phyloP scores from a whole-genome alignment of 2,113 vertebrate species.

The Pangasianodon hypophthalmus region DNA sequence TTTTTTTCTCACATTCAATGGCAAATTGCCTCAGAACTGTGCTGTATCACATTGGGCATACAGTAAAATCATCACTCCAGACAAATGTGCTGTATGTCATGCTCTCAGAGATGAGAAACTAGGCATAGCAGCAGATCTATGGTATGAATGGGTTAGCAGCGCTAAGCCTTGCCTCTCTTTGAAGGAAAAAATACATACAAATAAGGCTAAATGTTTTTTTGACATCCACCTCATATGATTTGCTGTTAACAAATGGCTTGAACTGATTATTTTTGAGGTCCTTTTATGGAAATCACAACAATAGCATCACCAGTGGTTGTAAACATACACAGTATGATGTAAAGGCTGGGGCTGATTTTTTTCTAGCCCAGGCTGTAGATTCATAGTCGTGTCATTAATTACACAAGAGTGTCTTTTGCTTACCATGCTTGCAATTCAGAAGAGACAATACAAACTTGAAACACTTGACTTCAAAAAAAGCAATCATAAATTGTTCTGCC shows the following conservation, averaged over 20 bases:
- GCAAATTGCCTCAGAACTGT: conserved; percentile 10
- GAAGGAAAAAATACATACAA: not conserved
- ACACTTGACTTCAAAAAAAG: not conserved
- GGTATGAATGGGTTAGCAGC: not conserved
- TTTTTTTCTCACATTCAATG: not conserved
- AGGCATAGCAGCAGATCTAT: not conserved
- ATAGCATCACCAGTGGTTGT: not conserved
- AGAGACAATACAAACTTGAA: not conserved
- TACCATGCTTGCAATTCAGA: not conserved
- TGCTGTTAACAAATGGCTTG: not conserved
- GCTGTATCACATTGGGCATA: not conserved
- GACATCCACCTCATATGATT: not conserved
- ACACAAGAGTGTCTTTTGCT: not conserved
- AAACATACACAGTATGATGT: not conserved
- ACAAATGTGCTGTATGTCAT: not conserved
- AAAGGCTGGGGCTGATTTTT: not conserved
- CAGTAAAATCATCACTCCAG: conserved; percentile 3
- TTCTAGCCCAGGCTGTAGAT: not conserved
- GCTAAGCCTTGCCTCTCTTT: not conserved
- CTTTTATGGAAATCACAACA: not conserved
- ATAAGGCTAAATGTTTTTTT: not conserved
- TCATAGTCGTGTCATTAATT: not conserved
- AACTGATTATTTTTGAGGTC: not conserved
- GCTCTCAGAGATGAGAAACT: not conserved
- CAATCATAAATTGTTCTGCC: not conserved